These are phyloP conservation scores for Macropus fuliginosus DNA, from an alignment of 2,797 vertebrate species.

Conservation along the genomic window DNA sequence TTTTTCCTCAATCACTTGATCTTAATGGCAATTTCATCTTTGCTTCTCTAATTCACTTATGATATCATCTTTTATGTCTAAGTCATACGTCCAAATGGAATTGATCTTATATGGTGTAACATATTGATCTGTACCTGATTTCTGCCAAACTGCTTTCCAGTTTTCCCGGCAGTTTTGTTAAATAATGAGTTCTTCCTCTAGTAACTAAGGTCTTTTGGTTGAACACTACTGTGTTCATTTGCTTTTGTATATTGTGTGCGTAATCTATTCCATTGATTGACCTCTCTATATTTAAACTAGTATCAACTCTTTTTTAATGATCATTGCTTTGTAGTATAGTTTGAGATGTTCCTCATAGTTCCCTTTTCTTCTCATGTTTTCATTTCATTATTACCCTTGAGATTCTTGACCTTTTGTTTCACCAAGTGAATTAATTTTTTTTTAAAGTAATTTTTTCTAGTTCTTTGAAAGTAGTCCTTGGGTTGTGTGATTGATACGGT, in stretches of 20 bases:
- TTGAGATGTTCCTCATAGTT: not conserved
- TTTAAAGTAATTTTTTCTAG: not conserved
- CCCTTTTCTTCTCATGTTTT: not conserved
- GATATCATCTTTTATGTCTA: not conserved
- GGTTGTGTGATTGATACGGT: not conserved
- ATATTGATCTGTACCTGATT: not conserved
- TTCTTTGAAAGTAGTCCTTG: not conserved
- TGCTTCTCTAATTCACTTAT: not conserved
- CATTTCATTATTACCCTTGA: not conserved
- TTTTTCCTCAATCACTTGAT: not conserved
- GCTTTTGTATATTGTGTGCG: not conserved
- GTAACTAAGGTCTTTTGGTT: not conserved
- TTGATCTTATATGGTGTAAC: not conserved
- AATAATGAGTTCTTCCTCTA: not conserved
- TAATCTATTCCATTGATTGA: not conserved
- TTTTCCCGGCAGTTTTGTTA: not conserved
- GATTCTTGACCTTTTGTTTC: not conserved
- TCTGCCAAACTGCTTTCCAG: not conserved
- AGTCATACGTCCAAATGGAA: not conserved
- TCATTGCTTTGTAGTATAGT: not conserved
- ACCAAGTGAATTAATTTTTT: not conserved
- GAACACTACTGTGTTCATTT: not conserved
- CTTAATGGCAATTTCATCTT: not conserved
- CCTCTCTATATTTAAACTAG: not conserved
- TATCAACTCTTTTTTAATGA: not conserved